These are phyloP conservation scores for Decapterus maruadsi DNA, from an alignment of 2,797 vertebrate species.

Conservation along the genomic window DNA sequence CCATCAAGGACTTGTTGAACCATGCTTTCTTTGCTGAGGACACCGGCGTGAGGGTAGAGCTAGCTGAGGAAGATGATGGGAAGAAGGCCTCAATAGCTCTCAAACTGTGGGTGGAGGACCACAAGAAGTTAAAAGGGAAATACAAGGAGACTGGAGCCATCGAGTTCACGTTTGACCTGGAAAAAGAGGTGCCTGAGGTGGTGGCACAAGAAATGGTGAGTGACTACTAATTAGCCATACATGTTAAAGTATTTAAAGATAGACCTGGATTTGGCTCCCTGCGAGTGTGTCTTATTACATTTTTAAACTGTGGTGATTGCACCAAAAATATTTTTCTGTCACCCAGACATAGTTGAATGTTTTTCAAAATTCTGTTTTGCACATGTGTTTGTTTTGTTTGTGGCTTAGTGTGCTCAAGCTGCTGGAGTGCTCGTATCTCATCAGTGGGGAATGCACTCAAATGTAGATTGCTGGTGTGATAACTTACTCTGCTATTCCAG, in stretches of 20 bases:
- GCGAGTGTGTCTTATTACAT: not conserved
- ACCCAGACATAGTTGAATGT: not conserved
- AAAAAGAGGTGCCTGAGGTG: conserved; percentile 95
- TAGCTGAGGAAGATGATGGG: conserved; percentile 97
- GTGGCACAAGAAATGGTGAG: conserved; percentile 99
- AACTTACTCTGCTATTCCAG: conserved; percentile 37
- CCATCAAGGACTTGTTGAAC: conserved; percentile 97
- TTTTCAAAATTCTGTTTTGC: not conserved
- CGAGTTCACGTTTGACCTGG: conserved; percentile 96
- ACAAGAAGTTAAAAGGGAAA: conserved; percentile 98
- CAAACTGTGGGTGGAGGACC: conserved; percentile 98
- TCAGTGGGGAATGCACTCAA: conserved; percentile 47
- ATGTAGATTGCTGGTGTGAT: conserved; percentile 51
- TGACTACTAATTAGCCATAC: conserved; percentile 38
- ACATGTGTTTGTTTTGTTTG: not conserved
- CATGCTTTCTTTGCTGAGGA: conserved; percentile 99
- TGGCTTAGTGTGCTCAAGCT: conserved; percentile 26
- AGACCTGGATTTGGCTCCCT: conserved; percentile 8
- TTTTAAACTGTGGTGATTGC: not conserved
- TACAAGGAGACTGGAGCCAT: conserved; percentile 99
- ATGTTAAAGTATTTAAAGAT: not conserved
- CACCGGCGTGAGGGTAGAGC: conserved; percentile 97
- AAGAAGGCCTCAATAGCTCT: conserved; percentile 96
- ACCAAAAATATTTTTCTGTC: not conserved
- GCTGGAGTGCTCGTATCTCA: conserved; percentile 39